phyloP scores from a whole-genome alignment of 2,888 invertebrate species.

The Aricia artaxerxes region DNA sequence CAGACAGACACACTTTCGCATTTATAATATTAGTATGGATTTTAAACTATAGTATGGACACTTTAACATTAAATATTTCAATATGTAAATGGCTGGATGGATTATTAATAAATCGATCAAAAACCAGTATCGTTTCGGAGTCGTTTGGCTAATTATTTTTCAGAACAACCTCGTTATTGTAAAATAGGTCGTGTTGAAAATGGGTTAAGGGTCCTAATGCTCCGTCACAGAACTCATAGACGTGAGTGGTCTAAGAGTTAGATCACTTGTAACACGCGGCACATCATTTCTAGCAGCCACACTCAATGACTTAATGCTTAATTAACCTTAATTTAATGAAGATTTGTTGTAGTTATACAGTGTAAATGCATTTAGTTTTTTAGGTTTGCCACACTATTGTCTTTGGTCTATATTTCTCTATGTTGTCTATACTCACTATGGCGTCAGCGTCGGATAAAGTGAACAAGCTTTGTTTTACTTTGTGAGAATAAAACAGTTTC shows the following conservation, averaged over 20 bases:
- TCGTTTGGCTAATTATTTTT: background rate
- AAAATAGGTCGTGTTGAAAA: constrained; percentile 75
- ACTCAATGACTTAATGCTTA: background rate
- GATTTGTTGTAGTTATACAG: too few species aligned
- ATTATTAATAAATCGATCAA: background rate
- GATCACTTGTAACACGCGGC: background rate
- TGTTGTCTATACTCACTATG: too few species aligned
- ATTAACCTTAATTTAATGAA: too few species aligned
- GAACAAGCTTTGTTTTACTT: too few species aligned
- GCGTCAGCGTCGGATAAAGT: too few species aligned
- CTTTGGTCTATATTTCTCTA: too few species aligned
- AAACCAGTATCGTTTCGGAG: background rate
- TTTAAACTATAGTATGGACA: too few species aligned
- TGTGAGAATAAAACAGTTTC: too few species aligned
- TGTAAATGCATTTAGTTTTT: too few species aligned
- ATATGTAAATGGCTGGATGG: background rate
- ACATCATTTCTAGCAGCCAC: background rate
- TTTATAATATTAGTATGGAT: too few species aligned
- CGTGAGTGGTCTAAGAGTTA: background rate
- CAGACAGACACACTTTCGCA: too few species aligned
- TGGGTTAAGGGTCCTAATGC: constrained; percentile 70
- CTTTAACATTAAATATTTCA: background rate
- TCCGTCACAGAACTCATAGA: constrained; percentile 47
- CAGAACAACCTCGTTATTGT: background rate
- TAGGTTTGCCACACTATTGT: too few species aligned